Evolutionary conservation across 1,140 invertebrate species (phyloP).

Genomic region (Leptonema lineaticorne): DNA sequence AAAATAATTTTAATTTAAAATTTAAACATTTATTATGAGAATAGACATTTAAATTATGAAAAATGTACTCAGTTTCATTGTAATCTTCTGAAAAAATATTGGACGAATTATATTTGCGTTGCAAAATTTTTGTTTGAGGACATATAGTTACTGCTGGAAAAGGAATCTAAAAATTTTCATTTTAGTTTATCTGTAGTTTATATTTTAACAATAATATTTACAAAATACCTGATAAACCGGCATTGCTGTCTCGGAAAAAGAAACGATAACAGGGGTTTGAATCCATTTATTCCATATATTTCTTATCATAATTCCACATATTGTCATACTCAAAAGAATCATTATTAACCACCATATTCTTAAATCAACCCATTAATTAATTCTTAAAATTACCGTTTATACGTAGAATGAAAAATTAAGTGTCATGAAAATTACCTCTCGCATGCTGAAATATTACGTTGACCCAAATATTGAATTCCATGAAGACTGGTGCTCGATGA

Average conservation of each 20-base stretch:
- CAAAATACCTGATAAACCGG: slow-evolving; percentile 63
- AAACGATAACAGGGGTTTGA: slow-evolving; percentile 56
- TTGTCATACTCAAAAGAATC: slow-evolving; percentile 10
- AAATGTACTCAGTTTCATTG: too few relatives aligned
- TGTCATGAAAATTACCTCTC: slow-evolving; percentile 10
- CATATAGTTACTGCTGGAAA: background rate
- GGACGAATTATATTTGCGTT: too few relatives aligned
- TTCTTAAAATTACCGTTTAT: too few relatives aligned
- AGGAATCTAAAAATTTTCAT: background rate
- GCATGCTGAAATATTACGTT: background rate
- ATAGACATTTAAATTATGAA: too few relatives aligned
- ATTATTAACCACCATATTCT: slow-evolving; percentile 26
- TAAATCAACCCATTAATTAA: too few relatives aligned
- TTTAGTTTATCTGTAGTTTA: too few relatives aligned
- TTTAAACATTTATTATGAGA: too few relatives aligned
- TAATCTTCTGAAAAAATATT: too few relatives aligned
- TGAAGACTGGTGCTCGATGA: background rate
- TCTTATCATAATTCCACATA: slow-evolving; percentile 46
- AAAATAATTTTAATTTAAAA: too few relatives aligned
- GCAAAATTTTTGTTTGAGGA: background rate
- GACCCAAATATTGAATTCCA: slow-evolving; percentile 13
- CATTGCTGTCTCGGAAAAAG: slow-evolving; percentile 61
- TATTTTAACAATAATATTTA: too few relatives aligned
- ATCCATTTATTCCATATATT: slow-evolving; percentile 57
- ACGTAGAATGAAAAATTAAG: too few relatives aligned